Conservation (phyloP, 2,797 vertebrate species). For the Neomorphus geoffroyi region DNA sequence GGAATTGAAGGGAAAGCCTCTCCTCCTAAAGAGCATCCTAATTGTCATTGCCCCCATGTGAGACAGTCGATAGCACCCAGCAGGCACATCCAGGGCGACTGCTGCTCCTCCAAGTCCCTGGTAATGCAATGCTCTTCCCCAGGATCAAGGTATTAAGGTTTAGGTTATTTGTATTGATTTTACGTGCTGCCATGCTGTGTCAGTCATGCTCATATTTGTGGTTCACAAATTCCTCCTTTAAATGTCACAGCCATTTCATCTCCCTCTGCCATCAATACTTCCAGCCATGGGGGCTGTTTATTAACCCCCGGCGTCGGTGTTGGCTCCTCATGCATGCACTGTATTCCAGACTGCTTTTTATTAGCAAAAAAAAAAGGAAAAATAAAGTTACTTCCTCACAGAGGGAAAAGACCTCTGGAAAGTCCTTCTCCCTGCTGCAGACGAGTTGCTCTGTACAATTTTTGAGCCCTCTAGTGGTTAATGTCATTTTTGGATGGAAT, state of each 20-base stretch:
- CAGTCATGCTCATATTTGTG: conserved; percentile 95
- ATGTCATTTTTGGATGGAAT: not conserved
- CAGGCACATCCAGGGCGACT: conserved; percentile 71
- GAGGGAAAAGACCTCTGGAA: not conserved
- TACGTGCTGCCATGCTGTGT: conserved; percentile 91
- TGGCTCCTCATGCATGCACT: not conserved
- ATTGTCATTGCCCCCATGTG: conserved; percentile 86
- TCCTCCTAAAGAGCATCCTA: conserved; percentile 73
- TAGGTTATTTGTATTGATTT: conserved; percentile 99
- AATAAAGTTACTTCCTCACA: not conserved
- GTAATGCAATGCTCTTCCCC: conserved; percentile 93
- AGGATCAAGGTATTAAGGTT: conserved; percentile 99
- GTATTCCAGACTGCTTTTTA: not conserved
- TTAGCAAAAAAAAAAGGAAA: not conserved
- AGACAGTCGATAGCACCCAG: conserved; percentile 87
- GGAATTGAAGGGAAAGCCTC: not conserved
- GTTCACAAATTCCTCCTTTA: conserved; percentile 98
- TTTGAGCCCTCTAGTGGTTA: conserved; percentile 67
- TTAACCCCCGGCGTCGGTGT: conserved; percentile 75
- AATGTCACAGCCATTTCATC: conserved; percentile 99
- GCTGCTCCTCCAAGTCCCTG: conserved; percentile 82
- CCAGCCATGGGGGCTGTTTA: conserved; percentile 77
- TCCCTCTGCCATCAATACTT: conserved; percentile 89
- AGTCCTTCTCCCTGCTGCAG: not conserved
- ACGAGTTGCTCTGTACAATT: not conserved